Percentiles rank a stretch among this genome's conserved stretches.
phyloP scores from a whole-genome alignment of 2,797 vertebrate genomes.

The Anas georgica region DNA sequence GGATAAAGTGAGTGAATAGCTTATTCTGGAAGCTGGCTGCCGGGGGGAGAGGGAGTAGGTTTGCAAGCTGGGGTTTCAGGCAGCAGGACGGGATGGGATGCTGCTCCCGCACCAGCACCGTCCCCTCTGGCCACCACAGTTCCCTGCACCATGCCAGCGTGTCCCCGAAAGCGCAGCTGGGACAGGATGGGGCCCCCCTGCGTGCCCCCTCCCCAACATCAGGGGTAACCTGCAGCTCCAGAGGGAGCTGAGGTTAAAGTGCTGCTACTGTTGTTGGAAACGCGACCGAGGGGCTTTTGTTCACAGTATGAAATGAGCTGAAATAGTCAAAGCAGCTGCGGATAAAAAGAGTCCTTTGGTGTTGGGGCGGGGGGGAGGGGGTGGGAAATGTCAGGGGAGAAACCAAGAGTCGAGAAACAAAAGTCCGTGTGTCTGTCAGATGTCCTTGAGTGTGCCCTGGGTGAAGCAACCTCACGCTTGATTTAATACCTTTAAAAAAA shows the following conservation, averaged over 20 bases:
- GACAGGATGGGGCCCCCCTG: too few relatives aligned
- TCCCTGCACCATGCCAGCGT: background rate
- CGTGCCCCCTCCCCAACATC: background rate
- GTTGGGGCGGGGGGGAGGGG: background rate
- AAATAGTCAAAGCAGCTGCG: constrained; percentile 6
- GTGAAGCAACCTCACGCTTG: constrained; percentile 49
- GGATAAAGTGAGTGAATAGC: background rate
- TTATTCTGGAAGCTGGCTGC: constrained; percentile 37
- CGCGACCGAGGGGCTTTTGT: constrained; percentile 12
- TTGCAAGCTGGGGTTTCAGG: background rate
- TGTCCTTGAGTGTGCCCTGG: constrained; percentile 56
- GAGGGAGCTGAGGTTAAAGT: background rate
- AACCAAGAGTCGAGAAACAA: constrained; percentile 3
- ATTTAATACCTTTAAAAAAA: constrained; percentile 41
- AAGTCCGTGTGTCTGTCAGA: constrained; percentile 42
- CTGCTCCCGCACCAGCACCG: background rate
- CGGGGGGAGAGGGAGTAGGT: background rate
- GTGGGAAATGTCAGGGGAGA: background rate
- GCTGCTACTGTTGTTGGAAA: constrained; percentile 5
- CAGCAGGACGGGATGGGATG: rapidly evolving
- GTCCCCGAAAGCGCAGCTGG: background rate
- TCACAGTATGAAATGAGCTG: constrained; percentile 72
- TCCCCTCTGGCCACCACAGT: background rate
- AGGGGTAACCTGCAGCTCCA: background rate
- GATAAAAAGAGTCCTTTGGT: constrained; percentile 61